These are phyloP conservation scores for Campoplex nolae DNA, from an alignment of 2,888 invertebrate species.

Conservation along the genomic window DNA sequence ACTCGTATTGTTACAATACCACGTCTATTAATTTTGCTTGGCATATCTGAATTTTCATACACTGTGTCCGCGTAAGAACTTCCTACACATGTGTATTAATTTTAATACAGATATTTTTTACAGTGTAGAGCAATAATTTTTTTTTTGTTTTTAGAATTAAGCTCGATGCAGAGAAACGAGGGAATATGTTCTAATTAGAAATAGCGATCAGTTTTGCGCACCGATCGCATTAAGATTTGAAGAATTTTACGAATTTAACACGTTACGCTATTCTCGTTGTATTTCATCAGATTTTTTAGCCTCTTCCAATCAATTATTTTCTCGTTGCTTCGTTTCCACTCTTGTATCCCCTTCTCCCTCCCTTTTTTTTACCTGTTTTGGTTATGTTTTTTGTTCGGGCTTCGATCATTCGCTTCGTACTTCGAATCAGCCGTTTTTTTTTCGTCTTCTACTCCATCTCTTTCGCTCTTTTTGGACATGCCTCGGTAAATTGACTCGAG, in stretches of 20 bases:
- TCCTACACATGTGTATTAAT: too few relatives aligned
- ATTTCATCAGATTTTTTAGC: too few relatives aligned
- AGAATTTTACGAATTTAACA: background rate
- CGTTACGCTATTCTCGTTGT: too few relatives aligned
- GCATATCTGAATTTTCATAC: too few relatives aligned
- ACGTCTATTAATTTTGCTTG: too few relatives aligned
- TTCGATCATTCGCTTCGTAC: constrained; percentile 13
- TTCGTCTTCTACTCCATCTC: background rate
- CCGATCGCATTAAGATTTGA: background rate
- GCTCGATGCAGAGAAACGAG: background rate
- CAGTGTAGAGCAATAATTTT: constrained; percentile 1
- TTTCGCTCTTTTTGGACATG: constrained; percentile 21
- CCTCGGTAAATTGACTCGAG: constrained; percentile 46
- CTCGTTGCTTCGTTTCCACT: background rate
- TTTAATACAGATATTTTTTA: too few relatives aligned
- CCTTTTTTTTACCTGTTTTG: background rate
- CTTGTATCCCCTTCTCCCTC: too few relatives aligned
- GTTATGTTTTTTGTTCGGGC: background rate
- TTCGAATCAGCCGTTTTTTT: background rate
- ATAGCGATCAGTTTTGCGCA: too few relatives aligned
- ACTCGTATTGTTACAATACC: too few relatives aligned
- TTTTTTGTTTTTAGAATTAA: background rate
- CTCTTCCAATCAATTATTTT: background rate
- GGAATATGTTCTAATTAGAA: background rate
- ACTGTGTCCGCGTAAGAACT: too few relatives aligned